Evolutionary conservation across 1,140 invertebrate species (phyloP), one percentile per base, ranked within the genome.

Genomic region (Diorhabda sublineata): DNA sequence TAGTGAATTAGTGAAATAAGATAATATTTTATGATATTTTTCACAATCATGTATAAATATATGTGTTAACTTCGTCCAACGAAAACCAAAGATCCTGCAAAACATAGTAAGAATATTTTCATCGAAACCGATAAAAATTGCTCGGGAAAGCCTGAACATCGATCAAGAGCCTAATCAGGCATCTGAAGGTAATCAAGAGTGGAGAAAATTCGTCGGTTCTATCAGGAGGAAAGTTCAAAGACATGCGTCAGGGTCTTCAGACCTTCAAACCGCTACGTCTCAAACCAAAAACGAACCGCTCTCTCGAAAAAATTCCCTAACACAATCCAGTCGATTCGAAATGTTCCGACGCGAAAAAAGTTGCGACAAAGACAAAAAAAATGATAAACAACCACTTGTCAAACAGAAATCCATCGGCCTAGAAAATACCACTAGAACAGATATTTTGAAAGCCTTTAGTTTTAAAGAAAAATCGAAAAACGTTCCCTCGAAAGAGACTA

Each of bases 251-350:
- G 75, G 72, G 8, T 73, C 75, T 56, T 68, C 71, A 64, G 52
- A 56, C 58, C 63, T 57, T 63, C 62, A 70, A 56, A 47, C 70
- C 26, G 45, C 74, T 7, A n/a, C 69, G 62, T 66, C 64, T 43
- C 68, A 74, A 72, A 8, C 69, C 69, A 70, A 75, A 66, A 68
- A 66, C 66, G 73, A 76, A 68, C 45, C 71, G 65, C 71, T 76
- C 64, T 70, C 74, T 73, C 63, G 79, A 61, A 80, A 80, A 67
- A 79, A 78, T 78, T 80, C 79, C 77, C 69, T 80, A 76, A 80
- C 79, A 61, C 75, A 76, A 59, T 42, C 68, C 44, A 64, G 64
- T 11, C 71, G 69, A 63, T 71, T 74, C 60, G 75, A 75, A 26
- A 69, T 76, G 47, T 73, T 78, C 57, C 75, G 75, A 62, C 71